Percentiles rank a stretch among this genome's conserved stretches.
phyloP scores from a whole-genome alignment of 1,140 invertebrate genomes.

The Cydia pomonella region DNA sequence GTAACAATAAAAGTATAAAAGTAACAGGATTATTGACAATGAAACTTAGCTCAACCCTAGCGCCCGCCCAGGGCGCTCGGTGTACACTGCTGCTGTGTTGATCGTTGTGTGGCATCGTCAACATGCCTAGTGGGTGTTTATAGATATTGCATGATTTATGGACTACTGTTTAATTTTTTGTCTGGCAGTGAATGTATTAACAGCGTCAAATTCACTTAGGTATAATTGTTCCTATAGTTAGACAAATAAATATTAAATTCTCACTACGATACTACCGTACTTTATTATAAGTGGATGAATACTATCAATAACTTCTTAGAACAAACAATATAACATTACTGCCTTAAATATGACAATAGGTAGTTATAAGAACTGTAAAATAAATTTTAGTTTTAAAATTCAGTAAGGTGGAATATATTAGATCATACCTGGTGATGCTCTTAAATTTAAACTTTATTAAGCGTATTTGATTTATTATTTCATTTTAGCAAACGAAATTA shows the following conservation, averaged over 20 bases:
- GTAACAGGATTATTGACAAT: no score
- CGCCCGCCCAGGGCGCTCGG: no score
- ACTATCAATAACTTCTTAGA: background rate
- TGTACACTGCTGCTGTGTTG: no score
- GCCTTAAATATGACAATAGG: background rate
- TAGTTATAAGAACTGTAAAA: background rate
- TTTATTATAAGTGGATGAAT: background rate
- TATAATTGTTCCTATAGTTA: constrained; percentile 31
- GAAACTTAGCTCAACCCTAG: no score
- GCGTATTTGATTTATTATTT: background rate
- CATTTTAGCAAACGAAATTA: background rate
- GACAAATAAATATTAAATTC: constrained; percentile 14
- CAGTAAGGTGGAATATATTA: background rate
- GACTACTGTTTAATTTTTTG: no score
- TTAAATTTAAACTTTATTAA: background rate
- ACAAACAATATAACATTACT: background rate
- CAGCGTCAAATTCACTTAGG: constrained; percentile 6
- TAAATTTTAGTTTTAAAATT: background rate
- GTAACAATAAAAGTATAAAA: no score
- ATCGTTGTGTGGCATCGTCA: no score
- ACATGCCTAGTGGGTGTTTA: no score
- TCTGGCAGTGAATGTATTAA: no score
- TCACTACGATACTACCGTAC: no score
- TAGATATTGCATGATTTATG: no score
- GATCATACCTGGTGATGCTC: background rate